Evolutionary conservation across 2,797 vertebrate species (phyloP).

Genomic region (Simalia tracyae): DNA sequence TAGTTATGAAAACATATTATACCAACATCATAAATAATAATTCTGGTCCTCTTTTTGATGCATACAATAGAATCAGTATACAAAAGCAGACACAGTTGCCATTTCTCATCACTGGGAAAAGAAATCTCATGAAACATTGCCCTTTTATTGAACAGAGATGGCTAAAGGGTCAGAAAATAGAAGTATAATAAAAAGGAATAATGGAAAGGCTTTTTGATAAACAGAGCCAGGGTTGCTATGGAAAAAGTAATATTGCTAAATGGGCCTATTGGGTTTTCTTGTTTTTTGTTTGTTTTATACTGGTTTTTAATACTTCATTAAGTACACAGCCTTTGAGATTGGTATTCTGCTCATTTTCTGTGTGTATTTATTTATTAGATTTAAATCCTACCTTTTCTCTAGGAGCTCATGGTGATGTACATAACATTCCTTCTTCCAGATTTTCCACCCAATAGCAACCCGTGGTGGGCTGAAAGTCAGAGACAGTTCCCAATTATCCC

Average conservation of each 20-base stretch:
- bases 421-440: no score
- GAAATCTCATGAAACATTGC: constrained; percentile 36
- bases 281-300: neutral
- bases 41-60: constrained; percentile 48
- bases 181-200: constrained; percentile 63
- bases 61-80: constrained; percentile 32
- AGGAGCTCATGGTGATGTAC: no score
- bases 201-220: constrained; percentile 63
- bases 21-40: constrained; percentile 42
- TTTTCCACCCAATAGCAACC: no score
- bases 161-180: constrained; percentile 58
- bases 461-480: no score
- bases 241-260: constrained; percentile 40
- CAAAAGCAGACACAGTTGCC: constrained; percentile 50
- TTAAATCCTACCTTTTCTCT: no score
- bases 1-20: neutral
- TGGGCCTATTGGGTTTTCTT: constrained; percentile 30
- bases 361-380: constrained; percentile 25
- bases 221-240: constrained; percentile 64
- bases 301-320: constrained; percentile 22
- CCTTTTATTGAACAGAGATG: constrained; percentile 32
- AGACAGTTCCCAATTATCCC: no score
- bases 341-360: constrained; percentile 34
- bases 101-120: constrained; percentile 38
- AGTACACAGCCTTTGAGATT: constrained; percentile 31